phyloP scores from a whole-genome alignment of 1,140 invertebrate species.

The Meloidogyne chitwoodi region DNA sequence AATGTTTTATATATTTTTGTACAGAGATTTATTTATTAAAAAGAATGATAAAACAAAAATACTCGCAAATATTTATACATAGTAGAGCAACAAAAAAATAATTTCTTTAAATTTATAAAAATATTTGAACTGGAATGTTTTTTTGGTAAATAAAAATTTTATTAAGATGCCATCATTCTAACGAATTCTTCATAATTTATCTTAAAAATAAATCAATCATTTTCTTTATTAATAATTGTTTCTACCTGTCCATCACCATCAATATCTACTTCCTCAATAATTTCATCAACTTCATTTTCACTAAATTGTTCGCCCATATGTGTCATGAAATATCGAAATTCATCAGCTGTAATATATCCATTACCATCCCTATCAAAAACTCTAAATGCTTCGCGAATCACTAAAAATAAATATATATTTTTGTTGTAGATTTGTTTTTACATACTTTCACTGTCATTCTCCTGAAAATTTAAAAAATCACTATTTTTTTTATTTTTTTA shows the following conservation, averaged over 20 bases:
- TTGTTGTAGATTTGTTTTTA: not conserved
- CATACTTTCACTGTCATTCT: constrained; percentile 53
- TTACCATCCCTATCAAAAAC: constrained; percentile 59
- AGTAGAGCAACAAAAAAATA: constrained; percentile 3
- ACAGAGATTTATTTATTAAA: not conserved
- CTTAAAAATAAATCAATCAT: constrained; percentile 38
- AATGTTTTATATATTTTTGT: not conserved
- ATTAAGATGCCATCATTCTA: constrained; percentile 52
- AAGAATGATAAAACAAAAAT: no score
- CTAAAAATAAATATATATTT: not conserved
- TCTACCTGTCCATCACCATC: constrained; percentile 59
- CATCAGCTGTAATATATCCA: constrained; percentile 59
- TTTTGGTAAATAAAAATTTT: not conserved
- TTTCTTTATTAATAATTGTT: not conserved
- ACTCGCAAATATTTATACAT: no score
- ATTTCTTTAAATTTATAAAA: not conserved
- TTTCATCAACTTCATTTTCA: constrained; percentile 59
- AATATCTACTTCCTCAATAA: constrained; percentile 59
- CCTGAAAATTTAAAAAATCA: constrained; percentile 31
- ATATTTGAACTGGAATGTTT: no score
- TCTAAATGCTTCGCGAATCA: constrained; percentile 59
- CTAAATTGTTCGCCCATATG: constrained; percentile 60
- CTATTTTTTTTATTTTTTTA: not conserved
- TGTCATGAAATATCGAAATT: constrained; percentile 59
- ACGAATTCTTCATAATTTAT: constrained; percentile 60